Percentiles rank a stretch among this genome's conserved stretches.
Evolutionary conservation across 2,113 vertebrate genomes (phyloP).

Genomic region (Malurus elegans): DNA sequence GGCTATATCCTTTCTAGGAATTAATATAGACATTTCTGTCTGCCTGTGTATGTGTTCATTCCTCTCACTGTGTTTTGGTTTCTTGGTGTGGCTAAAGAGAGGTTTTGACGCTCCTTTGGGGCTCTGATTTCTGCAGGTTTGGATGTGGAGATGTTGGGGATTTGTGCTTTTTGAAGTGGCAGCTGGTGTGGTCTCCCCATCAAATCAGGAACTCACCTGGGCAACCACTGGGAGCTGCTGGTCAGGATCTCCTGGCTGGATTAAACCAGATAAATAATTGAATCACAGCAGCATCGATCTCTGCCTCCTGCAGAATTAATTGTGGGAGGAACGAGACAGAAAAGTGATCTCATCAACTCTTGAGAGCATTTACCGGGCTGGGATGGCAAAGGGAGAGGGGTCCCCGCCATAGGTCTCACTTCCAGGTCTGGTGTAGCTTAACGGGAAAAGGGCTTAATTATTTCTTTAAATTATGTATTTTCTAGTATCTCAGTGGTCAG

Average conservation of each 20-base stretch:
- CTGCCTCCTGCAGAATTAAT: constrained; percentile 16
- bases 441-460: constrained; percentile 18
- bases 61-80: background rate
- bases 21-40: background rate
- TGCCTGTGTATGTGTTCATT: background rate
- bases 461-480: background rate
- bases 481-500: background rate
- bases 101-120: background rate
- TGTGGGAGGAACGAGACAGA: background rate
- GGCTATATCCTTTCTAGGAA: background rate
- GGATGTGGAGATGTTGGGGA: background rate
- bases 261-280: constrained; percentile 11
- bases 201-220: rapidly evolving
- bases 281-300: background rate
- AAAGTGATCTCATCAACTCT: constrained; percentile 18
- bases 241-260: background rate
- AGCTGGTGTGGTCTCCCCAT: background rate
- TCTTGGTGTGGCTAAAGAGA: background rate
- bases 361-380: background rate
- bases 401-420: background rate
- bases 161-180: background rate
- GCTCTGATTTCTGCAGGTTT: background rate
- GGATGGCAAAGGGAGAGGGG: background rate
- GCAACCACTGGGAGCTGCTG: background rate
- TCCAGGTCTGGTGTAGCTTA: constrained; percentile 1